These are phyloP conservation scores for Iguana delicatissima DNA, from an alignment of 2,797 vertebrate genomes.

Conservation along the genomic window DNA sequence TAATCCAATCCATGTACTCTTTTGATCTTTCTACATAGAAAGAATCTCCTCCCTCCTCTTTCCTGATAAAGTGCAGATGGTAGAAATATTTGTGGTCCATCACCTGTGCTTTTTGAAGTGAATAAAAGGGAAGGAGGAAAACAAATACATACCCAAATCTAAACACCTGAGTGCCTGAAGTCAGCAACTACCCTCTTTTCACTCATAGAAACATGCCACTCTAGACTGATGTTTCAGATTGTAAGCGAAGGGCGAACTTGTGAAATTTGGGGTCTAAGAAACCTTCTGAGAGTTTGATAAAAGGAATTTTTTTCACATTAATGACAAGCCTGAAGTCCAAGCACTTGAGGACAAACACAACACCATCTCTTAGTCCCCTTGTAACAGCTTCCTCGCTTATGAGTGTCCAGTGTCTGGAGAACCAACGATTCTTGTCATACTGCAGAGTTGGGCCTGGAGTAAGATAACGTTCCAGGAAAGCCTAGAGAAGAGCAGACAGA, in stretches of 20 bases:
- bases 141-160: background rate
- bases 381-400: conserved; percentile 95
- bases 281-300: conserved; percentile 92
- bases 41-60: conserved; percentile 68
- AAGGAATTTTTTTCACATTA: conserved; percentile 91
- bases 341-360: conserved; percentile 91
- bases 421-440: conserved; percentile 92
- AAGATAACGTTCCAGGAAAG: conserved; percentile 96
- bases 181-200: conserved; percentile 65
- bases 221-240: conserved; percentile 95
- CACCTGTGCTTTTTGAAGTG: conserved; percentile 78
- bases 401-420: conserved; percentile 93
- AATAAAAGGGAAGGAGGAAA: conserved; percentile 57
- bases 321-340: conserved; percentile 94
- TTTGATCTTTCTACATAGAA: conserved; percentile 59
- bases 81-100: conserved; percentile 76
- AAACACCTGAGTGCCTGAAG: conserved; percentile 67
- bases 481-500: conserved; percentile 78
- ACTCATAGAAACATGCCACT: conserved; percentile 26
- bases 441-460: conserved; percentile 91
- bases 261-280: conserved; percentile 96
- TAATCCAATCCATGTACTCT: conserved; percentile 56
- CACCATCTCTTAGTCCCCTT: conserved; percentile 86
- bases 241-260: conserved; percentile 94
- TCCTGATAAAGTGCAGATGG: conserved; percentile 83